A percentile compares a stretch with the other conserved stretches of the same genome.
phyloP scores from a whole-genome alignment of 2,113 vertebrate species.

The Sinocyclocheilus anophthalmus region DNA sequence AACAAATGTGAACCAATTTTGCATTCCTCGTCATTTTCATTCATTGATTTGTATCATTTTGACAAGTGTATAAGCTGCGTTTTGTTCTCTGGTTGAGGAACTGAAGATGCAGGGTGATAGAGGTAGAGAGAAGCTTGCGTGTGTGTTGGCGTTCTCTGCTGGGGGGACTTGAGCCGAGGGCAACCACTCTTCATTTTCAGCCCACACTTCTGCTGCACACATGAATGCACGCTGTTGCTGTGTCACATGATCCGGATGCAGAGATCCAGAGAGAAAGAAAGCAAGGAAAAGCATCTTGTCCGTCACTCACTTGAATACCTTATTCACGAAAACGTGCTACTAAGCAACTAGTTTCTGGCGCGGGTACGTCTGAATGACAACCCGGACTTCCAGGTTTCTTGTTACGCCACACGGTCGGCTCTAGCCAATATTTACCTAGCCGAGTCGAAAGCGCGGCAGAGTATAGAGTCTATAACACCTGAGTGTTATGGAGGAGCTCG shows the following conservation, averaged over 20 bases:
- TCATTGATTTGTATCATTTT: constrained; percentile 1
- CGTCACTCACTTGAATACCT: background rate
- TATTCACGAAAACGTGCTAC: constrained; percentile 1
- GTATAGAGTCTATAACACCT: constrained; percentile 19
- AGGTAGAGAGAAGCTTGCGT: constrained; percentile 21
- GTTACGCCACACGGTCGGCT: background rate
- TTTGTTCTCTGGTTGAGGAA: constrained; percentile 24
- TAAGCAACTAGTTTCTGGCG: background rate
- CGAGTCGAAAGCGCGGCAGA: background rate
- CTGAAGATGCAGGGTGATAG: constrained; percentile 18
- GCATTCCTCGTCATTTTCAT: constrained; percentile 4
- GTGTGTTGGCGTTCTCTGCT: constrained; percentile 56
- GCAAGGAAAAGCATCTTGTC: constrained; percentile 25
- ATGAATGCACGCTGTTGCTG: constrained; percentile 55
- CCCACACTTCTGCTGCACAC: constrained; percentile 57
- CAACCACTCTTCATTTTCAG: constrained; percentile 50
- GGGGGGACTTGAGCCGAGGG: constrained; percentile 47
- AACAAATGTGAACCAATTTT: background rate
- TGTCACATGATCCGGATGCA: constrained; percentile 57
- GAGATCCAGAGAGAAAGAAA: constrained; percentile 26
- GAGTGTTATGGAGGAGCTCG: constrained; percentile 17
- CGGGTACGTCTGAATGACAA: background rate
- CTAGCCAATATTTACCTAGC: constrained; percentile 41
- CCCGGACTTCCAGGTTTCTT: constrained; percentile 32
- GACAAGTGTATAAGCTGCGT: background rate